Conservation (phyloP, 2,797 vertebrate species). For the Muraenolepis orangiensis region DNA sequence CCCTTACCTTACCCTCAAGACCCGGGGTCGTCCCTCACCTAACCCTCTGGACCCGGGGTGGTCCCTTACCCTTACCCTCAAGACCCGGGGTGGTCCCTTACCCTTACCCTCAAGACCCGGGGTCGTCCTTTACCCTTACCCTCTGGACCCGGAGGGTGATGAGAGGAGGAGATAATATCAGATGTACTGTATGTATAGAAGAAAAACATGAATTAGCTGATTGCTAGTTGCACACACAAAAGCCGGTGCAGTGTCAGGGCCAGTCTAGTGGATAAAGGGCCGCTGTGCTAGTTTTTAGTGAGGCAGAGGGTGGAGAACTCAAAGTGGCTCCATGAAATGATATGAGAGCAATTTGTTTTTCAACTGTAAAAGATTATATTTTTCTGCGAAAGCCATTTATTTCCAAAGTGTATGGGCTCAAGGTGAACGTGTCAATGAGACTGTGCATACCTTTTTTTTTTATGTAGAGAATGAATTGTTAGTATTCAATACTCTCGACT, state of each 20-base stretch:
- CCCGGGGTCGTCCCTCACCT: constrained; percentile 22
- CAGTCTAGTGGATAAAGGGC: background rate
- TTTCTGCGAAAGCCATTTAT: constrained; percentile 57
- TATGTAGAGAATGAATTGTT: constrained; percentile 29
- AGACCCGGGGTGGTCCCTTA: too few species aligned
- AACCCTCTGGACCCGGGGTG: background rate
- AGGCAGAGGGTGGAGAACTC: background rate
- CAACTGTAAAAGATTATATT: constrained; percentile 12
- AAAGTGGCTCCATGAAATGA: background rate
- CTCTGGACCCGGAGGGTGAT: constrained; percentile 19
- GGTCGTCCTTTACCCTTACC: background rate
- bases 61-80: too few species aligned
- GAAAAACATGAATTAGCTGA: constrained; percentile 23
- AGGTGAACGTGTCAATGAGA: constrained; percentile 36
- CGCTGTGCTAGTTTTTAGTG: background rate
- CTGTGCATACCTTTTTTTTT: constrained; percentile 2
- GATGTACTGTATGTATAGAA: constrained; percentile 63
- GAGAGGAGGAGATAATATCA: constrained; percentile 36
- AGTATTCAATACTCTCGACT: constrained; percentile 39
- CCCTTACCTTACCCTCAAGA: background rate
- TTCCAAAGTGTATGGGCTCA: constrained; percentile 61
- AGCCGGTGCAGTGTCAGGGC: background rate
- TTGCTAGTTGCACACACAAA: background rate
- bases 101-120: background rate
- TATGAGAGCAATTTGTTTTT: background rate